A percentile compares a stretch with the other conserved stretches of the same genome.
Conservation (phyloP, 2,113 vertebrate genomes). For the Brachionichthys hirsutus region DNA sequence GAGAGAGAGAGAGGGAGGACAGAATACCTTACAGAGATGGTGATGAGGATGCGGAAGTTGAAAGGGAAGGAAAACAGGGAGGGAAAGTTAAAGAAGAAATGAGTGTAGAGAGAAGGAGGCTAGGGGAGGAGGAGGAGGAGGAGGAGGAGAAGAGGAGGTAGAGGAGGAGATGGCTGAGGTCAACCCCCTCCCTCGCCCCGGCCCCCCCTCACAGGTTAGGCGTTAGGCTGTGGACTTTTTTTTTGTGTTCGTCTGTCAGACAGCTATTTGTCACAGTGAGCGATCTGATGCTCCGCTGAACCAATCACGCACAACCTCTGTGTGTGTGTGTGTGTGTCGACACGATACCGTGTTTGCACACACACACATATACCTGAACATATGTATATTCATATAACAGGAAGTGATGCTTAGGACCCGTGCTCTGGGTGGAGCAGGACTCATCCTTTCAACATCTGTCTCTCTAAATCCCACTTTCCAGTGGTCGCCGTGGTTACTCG, state of each 20-base stretch:
- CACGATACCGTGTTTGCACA: slow-evolving; percentile 44
- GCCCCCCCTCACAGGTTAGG: slow-evolving; percentile 75
- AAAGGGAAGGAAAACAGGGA: slow-evolving; percentile 30
- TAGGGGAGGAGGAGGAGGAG: slow-evolving; percentile 31
- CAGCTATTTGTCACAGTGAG: slow-evolving; percentile 80
- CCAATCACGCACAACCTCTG: slow-evolving; percentile 70
- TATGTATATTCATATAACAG: slow-evolving; percentile 41
- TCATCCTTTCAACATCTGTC: slow-evolving; percentile 21
- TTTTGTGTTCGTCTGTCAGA: slow-evolving; percentile 74
- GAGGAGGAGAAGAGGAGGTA: slow-evolving; percentile 23
- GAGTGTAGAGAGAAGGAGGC: slow-evolving; percentile 26
- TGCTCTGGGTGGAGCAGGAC: slow-evolving; percentile 17
- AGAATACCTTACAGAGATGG: slow-evolving; percentile 56
- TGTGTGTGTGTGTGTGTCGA: slow-evolving; percentile 50
- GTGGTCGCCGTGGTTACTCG: slow-evolving; percentile 48
- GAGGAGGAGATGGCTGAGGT: slow-evolving; percentile 59
- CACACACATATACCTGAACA: slow-evolving; percentile 40
- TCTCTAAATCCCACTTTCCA: slow-evolving; percentile 46
- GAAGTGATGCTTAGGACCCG: slow-evolving; percentile 29
- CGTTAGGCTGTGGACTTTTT: slow-evolving; percentile 71
- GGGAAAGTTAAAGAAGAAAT: slow-evolving; percentile 26
- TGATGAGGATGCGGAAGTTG: slow-evolving; percentile 47
- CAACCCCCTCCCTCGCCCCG: slow-evolving; percentile 44
- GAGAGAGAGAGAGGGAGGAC: slow-evolving; percentile 36
- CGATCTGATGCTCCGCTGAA: slow-evolving; percentile 72